Conservation (phyloP, 2,797 vertebrate species). For the Lepus oiostolus region DNA sequence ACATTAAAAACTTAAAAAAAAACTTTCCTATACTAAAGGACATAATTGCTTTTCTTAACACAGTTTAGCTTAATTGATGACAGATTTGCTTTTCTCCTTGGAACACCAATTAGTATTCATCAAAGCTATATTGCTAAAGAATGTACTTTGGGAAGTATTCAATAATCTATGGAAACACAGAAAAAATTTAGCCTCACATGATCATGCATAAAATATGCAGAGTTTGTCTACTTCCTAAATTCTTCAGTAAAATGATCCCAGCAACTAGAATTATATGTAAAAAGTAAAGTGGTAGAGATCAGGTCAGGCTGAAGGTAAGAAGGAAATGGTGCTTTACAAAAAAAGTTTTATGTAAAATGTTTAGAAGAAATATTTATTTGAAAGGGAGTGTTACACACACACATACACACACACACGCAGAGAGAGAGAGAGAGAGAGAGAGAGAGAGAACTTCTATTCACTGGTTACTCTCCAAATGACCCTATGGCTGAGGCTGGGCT, state of each 20-base stretch:
- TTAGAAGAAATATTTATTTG: too few species aligned
- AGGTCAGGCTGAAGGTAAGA: not conserved
- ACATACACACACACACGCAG: too few species aligned
- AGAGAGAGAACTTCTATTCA: too few species aligned
- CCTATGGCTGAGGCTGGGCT: too few species aligned
- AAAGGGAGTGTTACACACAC: too few species aligned
- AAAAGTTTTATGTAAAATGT: not conserved
- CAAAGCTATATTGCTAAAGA: not conserved
- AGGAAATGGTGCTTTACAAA: not conserved
- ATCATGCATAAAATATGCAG: constrained; percentile 13
- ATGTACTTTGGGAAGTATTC: not conserved
- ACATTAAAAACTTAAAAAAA: not conserved
- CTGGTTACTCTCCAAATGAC: too few species aligned
- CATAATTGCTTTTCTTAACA: constrained; percentile 31
- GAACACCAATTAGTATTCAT: not conserved
- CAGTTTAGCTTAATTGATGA: not conserved
- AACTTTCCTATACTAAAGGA: not conserved
- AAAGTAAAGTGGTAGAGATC: not conserved
- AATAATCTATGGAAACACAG: not conserved
- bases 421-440: too few species aligned
- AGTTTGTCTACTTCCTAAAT: not conserved
- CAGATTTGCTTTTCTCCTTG: not conserved
- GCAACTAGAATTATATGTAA: not conserved
- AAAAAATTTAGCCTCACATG: not conserved
- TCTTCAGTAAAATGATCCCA: not conserved